Base-by-base conservation (phyloP, 2,113 vertebrate species). In the Dasyornis broadbenti region DNA sequence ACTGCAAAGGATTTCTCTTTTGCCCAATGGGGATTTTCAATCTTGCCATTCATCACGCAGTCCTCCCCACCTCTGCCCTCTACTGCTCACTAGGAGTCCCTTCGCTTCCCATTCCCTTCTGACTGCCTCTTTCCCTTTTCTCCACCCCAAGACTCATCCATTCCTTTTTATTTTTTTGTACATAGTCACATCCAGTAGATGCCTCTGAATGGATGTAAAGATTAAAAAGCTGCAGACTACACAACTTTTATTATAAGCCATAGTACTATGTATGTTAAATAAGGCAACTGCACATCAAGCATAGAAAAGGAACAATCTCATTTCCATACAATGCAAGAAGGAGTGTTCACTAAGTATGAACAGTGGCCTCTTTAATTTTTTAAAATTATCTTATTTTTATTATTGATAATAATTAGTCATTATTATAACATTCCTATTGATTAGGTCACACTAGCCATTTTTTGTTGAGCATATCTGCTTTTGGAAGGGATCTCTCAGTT, bases 211-310 rank as follows among this genome's bases (percentile, higher is more conserved):
- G 94, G 97, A 96, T 90, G 91, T 96, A 96, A 97, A 97, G 94
- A 95, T 96, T 96, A 94, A 96, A 73, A 95, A 95, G 96, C 97
- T 96, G 97, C 96, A 97, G 92, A 97, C 91, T 97, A 97, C 97
- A 95, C 95, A 96, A 89, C 50, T 97, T 98, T 97, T 95, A 96
- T 97, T 97, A 98, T 95, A 98, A 98, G 98, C 98, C 98, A 98
- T 98, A 98, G 97, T 95, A 97, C 92, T 97, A 93, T 95, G 63
- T 97, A 93, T 92, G 61, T 96, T 97, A 73, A 97, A 97, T 96
- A 95, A 91, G 77, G 78, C 83, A 96, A 95, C 90, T 92, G 81
- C 95, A 87, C 61, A 93, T 92, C 92, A 93, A 92, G 61, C 85
- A 91, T 92, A 95, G 79, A 88, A 83, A 95, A 96, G 83, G 56